phyloP scores from a whole-genome alignment of 2,797 vertebrate species.

The Pipistrellus nathusii region DNA sequence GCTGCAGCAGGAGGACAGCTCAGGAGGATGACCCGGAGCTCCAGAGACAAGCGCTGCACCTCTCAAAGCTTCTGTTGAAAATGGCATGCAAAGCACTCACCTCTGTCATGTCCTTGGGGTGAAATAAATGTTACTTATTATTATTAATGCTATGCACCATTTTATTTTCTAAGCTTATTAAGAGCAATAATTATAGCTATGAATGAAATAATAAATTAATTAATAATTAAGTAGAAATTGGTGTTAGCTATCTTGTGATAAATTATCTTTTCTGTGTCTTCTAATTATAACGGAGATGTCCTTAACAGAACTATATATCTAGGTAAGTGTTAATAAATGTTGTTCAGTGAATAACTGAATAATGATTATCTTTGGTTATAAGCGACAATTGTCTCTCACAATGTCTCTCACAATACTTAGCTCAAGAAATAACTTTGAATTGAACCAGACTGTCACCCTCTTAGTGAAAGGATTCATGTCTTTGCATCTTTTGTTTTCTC shows the following conservation, averaged over 20 bases:
- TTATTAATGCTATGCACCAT: background rate
- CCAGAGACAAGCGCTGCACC: background rate
- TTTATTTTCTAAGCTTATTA: background rate
- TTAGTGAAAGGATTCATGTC: background rate
- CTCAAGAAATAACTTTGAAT: background rate
- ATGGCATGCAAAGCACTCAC: background rate
- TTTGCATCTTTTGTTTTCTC: background rate
- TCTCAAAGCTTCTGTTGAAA: background rate
- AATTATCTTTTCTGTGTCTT: background rate
- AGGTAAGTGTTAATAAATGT: background rate
- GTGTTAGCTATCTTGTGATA: background rate
- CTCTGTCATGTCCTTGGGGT: background rate
- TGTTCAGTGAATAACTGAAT: background rate
- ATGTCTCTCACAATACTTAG: background rate
- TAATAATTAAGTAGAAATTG: background rate
- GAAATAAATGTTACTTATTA: background rate
- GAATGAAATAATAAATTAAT: conserved; percentile 2
- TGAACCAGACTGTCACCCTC: background rate
- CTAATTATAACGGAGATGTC: background rate
- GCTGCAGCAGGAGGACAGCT: background rate
- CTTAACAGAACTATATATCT: background rate
- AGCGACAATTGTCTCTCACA: background rate
- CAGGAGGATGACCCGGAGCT: background rate
- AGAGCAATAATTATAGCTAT: background rate
- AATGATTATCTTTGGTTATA: background rate